phyloP scores from a whole-genome alignment of 2,888 invertebrate species.

The Copidosoma aretas region DNA sequence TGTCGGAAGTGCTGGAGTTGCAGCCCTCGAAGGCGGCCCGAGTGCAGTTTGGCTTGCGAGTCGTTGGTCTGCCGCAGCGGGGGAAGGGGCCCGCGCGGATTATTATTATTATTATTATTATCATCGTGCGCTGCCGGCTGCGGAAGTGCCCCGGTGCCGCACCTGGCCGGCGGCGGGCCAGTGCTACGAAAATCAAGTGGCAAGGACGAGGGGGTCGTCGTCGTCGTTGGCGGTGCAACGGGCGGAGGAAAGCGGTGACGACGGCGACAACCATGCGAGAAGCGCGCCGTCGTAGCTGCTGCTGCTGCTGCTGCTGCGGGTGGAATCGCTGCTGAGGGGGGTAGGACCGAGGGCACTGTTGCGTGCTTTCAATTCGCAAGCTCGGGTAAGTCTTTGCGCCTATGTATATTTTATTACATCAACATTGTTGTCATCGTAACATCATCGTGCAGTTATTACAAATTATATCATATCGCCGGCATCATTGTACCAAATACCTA shows the following conservation, averaged over 20 bases:
- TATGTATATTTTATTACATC: no score
- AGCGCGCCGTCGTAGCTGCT: conserved; percentile 2
- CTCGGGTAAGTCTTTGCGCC: conserved; percentile 25
- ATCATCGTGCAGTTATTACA: no score
- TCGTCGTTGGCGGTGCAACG: not conserved
- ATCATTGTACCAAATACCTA: no score
- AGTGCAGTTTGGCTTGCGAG: no score
- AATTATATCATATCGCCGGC: no score
- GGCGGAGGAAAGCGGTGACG: not conserved
- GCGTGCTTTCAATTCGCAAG: conserved; percentile 12
- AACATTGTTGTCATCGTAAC: not conserved
- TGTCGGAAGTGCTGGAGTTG: no score
- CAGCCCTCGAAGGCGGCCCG: not conserved
- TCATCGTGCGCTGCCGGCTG: no score
- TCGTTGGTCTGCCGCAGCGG: not conserved
- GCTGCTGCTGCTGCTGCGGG: conserved; percentile 17
- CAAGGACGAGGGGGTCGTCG: not conserved
- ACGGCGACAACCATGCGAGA: not conserved
- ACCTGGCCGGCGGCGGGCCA: not conserved
- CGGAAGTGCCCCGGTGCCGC: no score
- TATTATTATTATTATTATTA: no score
- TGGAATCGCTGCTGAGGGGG: conserved; percentile 22
- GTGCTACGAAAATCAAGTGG: not conserved
- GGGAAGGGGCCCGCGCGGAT: no score
- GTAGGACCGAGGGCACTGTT: conserved; percentile 22